Evolutionary conservation across 2,888 invertebrate genomes (phyloP).

Genomic region (Aphidoletes aphidimyza): DNA sequence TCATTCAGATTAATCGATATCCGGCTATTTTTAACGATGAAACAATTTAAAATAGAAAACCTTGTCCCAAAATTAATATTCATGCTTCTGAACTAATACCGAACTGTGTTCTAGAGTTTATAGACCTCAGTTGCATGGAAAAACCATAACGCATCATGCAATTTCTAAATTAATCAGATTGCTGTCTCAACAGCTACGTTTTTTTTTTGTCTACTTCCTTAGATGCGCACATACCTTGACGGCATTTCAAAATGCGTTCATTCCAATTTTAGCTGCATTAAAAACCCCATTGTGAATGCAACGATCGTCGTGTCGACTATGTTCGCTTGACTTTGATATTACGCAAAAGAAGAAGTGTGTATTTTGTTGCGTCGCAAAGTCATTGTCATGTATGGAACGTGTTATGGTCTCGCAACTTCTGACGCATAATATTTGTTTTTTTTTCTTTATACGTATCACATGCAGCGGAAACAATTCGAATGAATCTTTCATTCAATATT

Average conservation of each 20-base stretch:
- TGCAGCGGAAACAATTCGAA: constrained; percentile 26
- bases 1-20: no score
- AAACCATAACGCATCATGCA: background rate
- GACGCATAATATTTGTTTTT: constrained; percentile 12
- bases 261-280: background rate
- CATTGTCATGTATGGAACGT: constrained; percentile 41
- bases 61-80: no score
- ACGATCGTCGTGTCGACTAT: background rate
- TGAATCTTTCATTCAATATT: constrained; percentile 36
- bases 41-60: no score
- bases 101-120: no score
- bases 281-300: background rate
- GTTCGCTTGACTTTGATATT: background rate
- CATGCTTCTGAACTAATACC: no score
- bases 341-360: background rate
- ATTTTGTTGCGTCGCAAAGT: background rate
- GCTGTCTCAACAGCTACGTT: background rate
- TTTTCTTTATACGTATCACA: constrained; percentile 5
- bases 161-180: background rate
- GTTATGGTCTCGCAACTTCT: constrained; percentile 19
- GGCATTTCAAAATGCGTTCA: background rate
- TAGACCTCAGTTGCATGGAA: no score
- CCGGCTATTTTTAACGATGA: no score
- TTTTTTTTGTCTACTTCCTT: background rate
- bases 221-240: background rate